Evolutionary conservation across 1,140 invertebrate species (phyloP).

Genomic region (Penaeus japonicus): DNA sequence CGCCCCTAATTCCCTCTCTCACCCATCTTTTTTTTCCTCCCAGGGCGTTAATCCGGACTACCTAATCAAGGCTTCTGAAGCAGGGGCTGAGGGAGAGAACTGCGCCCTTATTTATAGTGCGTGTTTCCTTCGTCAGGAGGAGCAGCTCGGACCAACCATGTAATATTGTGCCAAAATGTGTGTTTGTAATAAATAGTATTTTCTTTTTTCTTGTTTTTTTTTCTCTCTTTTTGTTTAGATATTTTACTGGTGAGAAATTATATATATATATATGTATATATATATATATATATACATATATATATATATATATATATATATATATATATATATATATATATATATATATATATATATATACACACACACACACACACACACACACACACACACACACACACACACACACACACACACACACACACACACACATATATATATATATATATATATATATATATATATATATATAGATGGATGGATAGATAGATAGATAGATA

Average conservation of each 20-base stretch:
- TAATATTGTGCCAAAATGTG: background rate
- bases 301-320: no score
- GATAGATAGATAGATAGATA: background rate
- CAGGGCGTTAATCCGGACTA: slow-evolving; percentile 39
- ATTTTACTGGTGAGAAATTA: no score
- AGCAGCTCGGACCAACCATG: background rate
- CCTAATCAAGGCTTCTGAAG: slow-evolving; percentile 26
- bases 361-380: background rate
- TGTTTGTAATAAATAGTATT: background rate
- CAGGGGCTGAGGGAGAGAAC: slow-evolving; percentile 18
- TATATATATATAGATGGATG: background rate
- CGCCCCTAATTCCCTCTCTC: background rate
- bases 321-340: background rate
- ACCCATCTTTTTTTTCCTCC: background rate
- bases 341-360: background rate
- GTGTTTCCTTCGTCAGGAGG: background rate
- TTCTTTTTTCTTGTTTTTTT: no score
- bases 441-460: background rate
- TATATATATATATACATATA: no score
- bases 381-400: background rate
- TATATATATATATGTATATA: no score
- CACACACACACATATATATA: background rate
- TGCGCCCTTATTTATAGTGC: background rate
- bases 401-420: background rate
- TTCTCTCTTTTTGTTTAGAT: no score